These are phyloP conservation scores for Pimpla rufipes DNA, from an alignment of 2,888 invertebrate genomes.

Conservation along the genomic window DNA sequence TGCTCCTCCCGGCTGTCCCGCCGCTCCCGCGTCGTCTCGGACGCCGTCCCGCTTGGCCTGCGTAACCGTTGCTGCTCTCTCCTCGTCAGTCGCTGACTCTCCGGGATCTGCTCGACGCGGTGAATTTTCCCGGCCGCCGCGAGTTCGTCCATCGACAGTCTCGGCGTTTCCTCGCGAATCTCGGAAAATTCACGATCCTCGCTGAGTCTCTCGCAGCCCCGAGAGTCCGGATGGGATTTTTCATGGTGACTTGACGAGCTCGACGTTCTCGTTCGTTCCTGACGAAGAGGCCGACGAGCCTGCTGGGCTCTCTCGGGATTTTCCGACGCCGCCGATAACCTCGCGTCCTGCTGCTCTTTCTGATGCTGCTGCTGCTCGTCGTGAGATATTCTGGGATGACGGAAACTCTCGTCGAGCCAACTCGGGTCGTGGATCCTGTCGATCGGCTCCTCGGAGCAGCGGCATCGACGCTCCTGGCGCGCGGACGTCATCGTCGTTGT, in stretches of 20 bases:
- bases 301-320: constrained; percentile 2
- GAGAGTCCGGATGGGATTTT: constrained; percentile 9
- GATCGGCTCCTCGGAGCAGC: constrained; percentile 8
- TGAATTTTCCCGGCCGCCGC: constrained; percentile 12
- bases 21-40: neutral
- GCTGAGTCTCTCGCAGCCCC: constrained; percentile 14
- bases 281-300: constrained; percentile 17
- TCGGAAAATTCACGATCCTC: neutral
- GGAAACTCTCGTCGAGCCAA: constrained; percentile 27
- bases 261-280: constrained; percentile 12
- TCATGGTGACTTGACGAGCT: neutral
- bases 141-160: constrained; percentile 39
- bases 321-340: constrained; percentile 33
- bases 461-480: constrained; percentile 35
- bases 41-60: neutral
- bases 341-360: no score
- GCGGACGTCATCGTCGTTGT: constrained; percentile 52
- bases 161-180: constrained; percentile 17
- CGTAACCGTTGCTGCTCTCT: constrained; percentile 1
- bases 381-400: neutral
- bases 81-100: constrained; percentile 28
- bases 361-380: no score
- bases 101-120: constrained; percentile 32
- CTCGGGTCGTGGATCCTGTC: constrained; percentile 47
- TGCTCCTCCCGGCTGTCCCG: constrained; percentile 6